Percentiles rank a stretch among this genome's conserved stretches.
phyloP scores from a whole-genome alignment of 2,797 vertebrate species.

The Xerus rutilus region DNA sequence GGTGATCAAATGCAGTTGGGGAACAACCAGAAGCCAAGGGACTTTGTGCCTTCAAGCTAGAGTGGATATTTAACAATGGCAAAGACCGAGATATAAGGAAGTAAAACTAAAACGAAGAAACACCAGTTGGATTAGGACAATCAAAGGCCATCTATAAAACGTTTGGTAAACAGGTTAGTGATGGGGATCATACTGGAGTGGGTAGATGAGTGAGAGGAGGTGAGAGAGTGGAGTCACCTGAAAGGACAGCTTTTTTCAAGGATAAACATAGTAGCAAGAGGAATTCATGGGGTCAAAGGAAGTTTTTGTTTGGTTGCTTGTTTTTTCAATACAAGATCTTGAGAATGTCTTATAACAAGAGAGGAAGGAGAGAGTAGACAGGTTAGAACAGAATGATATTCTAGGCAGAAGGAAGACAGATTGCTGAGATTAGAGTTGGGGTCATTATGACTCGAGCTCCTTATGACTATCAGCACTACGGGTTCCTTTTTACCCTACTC shows the following conservation, averaged over 20 bases:
- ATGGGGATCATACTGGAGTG: not conserved
- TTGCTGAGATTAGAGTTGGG: not conserved
- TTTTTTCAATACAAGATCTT: not conserved
- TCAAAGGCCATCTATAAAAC: not conserved
- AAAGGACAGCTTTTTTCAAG: not conserved
- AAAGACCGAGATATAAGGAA: not conserved
- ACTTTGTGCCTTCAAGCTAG: not conserved
- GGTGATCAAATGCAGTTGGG: not conserved
- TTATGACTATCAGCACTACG: too few species aligned
- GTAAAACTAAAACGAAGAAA: not conserved
- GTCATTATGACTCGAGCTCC: not conserved
- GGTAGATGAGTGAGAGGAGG: not conserved
- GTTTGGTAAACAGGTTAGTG: not conserved
- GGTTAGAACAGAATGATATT: not conserved
- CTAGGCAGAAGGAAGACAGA: not conserved
- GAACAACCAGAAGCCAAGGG: not conserved
- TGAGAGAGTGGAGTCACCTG: not conserved
- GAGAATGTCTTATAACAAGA: not conserved
- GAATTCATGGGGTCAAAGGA: not conserved
- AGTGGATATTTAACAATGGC: not conserved
- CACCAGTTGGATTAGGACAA: not conserved
- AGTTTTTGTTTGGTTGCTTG: not conserved
- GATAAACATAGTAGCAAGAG: not conserved
- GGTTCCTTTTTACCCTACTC: accelerated
- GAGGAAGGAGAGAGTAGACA: not conserved